phyloP scores from a whole-genome alignment of 2,888 invertebrate genomes.

The Meloe dianella region DNA sequence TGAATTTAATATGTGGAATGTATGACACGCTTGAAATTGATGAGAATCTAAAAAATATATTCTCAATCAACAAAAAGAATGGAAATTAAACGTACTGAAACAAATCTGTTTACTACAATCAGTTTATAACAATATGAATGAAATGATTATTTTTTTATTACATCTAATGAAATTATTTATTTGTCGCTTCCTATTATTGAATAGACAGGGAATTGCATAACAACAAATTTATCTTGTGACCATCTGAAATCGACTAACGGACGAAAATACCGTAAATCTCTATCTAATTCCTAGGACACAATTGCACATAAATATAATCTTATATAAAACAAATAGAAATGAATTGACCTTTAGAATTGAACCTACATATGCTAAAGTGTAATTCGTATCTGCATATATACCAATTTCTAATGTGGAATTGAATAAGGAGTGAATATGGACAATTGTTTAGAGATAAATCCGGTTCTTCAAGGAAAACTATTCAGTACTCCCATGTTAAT shows the following conservation, averaged over 20 bases:
- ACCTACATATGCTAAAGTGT: conserved; percentile 6
- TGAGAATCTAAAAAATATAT: conserved; percentile 6
- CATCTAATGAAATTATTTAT: not conserved
- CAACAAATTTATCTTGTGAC: conserved; percentile 11
- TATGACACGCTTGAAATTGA: conserved; percentile 6
- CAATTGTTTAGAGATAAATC: not conserved
- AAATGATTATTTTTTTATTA: not conserved
- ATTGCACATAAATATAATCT: conserved; percentile 9
- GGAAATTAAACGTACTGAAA: not conserved
- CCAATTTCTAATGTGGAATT: conserved; percentile 2
- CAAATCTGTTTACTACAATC: not conserved
- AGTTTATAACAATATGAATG: not conserved
- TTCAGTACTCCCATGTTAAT: not conserved
- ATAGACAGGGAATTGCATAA: not conserved
- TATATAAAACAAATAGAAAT: conserved; percentile 8
- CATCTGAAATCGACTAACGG: conserved; percentile 11
- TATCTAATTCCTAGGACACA: conserved; percentile 13
- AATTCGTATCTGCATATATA: conserved; percentile 7
- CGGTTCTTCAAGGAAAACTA: not conserved
- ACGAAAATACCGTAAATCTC: conserved; percentile 9
- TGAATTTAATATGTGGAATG: conserved; percentile 16
- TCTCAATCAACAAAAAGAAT: not conserved
- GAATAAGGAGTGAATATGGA: conserved; percentile 8
- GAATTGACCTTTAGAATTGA: conserved; percentile 9
- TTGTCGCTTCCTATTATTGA: not conserved